Percentiles rank a stretch among this genome's conserved stretches.
phyloP scores from a whole-genome alignment of 2,888 invertebrate genomes.

The Apodemia mormo region DNA sequence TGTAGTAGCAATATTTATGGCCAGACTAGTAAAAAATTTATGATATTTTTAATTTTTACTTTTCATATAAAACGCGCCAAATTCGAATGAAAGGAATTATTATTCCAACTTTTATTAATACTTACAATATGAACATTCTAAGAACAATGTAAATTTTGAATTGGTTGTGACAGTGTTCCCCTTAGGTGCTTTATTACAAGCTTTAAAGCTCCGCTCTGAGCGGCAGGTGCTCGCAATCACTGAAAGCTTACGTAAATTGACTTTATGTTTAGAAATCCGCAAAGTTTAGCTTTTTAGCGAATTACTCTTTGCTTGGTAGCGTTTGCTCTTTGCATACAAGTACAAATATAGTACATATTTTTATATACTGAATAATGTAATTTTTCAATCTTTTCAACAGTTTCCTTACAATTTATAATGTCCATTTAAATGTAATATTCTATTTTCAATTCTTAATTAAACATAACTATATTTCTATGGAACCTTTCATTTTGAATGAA shows the following conservation, averaged over 20 bases:
- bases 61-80: background rate
- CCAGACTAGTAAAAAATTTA: too few relatives aligned
- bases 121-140: background rate
- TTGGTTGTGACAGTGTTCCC: conserved; percentile 15
- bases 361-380: background rate
- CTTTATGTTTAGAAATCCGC: conserved; percentile 22
- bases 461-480: too few relatives aligned
- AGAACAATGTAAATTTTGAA: conserved; percentile 5
- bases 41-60: too few relatives aligned
- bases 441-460: too few relatives aligned
- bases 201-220: conserved; percentile 26
- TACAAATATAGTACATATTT: background rate
- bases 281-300: conserved; percentile 12
- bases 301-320: background rate
- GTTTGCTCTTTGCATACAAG: background rate
- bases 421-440: background rate
- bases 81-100: background rate
- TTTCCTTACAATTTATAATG: background rate
- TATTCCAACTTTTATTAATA: background rate
- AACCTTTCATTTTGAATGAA: too few relatives aligned
- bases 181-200: conserved; percentile 24
- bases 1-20: too few relatives aligned
- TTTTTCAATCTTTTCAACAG: background rate
- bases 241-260: conserved; percentile 31
- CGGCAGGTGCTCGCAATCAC: conserved; percentile 34